These are phyloP conservation scores for Philereme transversata DNA, from an alignment of 2,888 invertebrate genomes.

Conservation along the genomic window DNA sequence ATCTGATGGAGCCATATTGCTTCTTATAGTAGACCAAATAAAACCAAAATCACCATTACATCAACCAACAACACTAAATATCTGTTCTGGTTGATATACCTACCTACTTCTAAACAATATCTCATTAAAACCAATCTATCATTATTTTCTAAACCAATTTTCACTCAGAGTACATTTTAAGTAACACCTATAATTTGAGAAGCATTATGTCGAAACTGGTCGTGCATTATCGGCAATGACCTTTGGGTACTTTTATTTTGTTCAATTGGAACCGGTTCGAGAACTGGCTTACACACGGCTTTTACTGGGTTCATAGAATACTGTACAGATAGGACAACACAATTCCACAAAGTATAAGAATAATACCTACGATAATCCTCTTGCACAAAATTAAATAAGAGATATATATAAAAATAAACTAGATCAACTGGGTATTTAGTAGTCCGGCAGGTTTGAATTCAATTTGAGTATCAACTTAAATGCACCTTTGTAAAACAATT, in stretches of 20 bases:
- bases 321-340: slow-evolving; percentile 33
- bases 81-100: slow-evolving; percentile 16
- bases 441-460: no score
- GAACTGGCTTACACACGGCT: slow-evolving; percentile 41
- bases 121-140: slow-evolving; percentile 36
- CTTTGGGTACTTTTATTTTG: slow-evolving; percentile 54
- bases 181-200: slow-evolving; percentile 42
- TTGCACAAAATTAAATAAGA: slow-evolving; percentile 9
- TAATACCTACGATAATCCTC: slow-evolving; percentile 35
- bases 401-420: no score
- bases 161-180: slow-evolving; percentile 35
- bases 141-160: slow-evolving; percentile 40
- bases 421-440: slow-evolving; percentile 2
- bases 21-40: slow-evolving; percentile 2
- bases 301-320: slow-evolving; percentile 37
- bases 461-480: no score
- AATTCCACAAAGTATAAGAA: neutral
- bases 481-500: no score
- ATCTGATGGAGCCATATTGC: neutral
- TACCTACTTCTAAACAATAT: slow-evolving; percentile 24
- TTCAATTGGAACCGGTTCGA: slow-evolving; percentile 43
- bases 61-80: slow-evolving; percentile 2
- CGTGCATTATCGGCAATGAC: slow-evolving; percentile 54
- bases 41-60: slow-evolving; percentile 12
- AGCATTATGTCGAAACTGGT: slow-evolving; percentile 38